Conservation (phyloP, 2,888 invertebrate species). For the Sympetrum striolatum region DNA sequence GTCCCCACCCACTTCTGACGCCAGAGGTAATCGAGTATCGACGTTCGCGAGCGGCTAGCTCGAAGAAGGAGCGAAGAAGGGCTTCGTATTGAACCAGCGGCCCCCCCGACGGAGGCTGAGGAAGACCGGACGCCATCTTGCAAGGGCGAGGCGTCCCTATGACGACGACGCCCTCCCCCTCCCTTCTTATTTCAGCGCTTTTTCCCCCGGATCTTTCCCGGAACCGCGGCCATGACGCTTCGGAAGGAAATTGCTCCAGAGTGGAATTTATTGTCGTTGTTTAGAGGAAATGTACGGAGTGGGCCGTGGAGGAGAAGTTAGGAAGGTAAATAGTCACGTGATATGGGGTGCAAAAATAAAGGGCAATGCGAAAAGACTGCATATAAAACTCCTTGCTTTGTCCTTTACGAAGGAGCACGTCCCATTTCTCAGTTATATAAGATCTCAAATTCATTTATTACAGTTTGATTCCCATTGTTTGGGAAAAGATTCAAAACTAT, state of each 20-base stretch:
- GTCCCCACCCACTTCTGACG: not conserved
- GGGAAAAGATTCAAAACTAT: too few relatives aligned
- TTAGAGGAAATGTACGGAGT: too few relatives aligned
- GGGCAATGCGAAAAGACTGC: not conserved
- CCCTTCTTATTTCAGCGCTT: not conserved
- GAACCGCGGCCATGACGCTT: not conserved
- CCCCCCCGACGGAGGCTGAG: not conserved
- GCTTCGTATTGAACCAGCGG: conserved; percentile 38
- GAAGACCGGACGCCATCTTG: conserved; percentile 35
- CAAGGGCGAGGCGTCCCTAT: conserved; percentile 32
- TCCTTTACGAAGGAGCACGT: too few relatives aligned
- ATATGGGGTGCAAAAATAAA: not conserved
- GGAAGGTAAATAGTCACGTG: not conserved
- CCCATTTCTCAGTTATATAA: too few relatives aligned
- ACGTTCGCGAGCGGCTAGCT: conserved; percentile 11
- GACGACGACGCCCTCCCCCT: not conserved
- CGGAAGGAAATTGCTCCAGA: conserved; percentile 17
- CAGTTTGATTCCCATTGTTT: too few relatives aligned
- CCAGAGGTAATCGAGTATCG: conserved; percentile 35
- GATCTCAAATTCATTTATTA: too few relatives aligned
- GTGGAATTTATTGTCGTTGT: not conserved
- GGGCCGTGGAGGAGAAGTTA: not conserved
- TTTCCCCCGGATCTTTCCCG: not conserved
- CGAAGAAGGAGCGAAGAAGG: conserved; percentile 9
- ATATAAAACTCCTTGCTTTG: too few relatives aligned